phyloP scores from a whole-genome alignment of 2,888 invertebrate genomes.

The Agrotis exclamationis region DNA sequence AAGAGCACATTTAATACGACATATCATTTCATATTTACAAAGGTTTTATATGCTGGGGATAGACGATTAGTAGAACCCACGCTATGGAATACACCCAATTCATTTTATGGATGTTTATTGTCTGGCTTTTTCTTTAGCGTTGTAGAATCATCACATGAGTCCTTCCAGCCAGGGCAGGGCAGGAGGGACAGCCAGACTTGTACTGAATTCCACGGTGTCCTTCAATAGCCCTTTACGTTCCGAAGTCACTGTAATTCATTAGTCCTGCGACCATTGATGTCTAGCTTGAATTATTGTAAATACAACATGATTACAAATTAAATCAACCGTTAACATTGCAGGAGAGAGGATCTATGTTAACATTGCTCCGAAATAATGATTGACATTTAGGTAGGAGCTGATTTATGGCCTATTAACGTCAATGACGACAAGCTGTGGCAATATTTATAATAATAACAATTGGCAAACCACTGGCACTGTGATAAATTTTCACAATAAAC shows the following conservation, averaged over 20 bases:
- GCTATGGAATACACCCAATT: background rate
- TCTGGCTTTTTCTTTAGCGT: no score
- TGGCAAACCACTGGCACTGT: slow-evolving; percentile 29
- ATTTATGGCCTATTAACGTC: slow-evolving; percentile 35
- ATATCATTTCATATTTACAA: no score
- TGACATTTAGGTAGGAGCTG: slow-evolving; percentile 8
- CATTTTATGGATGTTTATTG: no score
- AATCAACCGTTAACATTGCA: background rate
- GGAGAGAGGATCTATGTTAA: slow-evolving; percentile 7
- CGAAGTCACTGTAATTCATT: no score
- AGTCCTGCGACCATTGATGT: background rate
- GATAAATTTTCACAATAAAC: slow-evolving; percentile 41
- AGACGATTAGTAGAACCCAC: background rate
- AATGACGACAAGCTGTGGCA: slow-evolving; percentile 34
- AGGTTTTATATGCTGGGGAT: background rate
- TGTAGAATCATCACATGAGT: no score
- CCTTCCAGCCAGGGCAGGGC: no score
- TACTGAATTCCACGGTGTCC: no score
- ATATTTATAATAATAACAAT: slow-evolving; percentile 52
- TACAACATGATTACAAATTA: no score
- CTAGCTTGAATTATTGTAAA: background rate
- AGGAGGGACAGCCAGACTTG: no score
- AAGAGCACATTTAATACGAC: slow-evolving; percentile 42
- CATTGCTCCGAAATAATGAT: slow-evolving; percentile 7
- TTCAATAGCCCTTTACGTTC: no score